Evolutionary conservation across 1,140 invertebrate species (phyloP), one percentile per base, ranked within the genome.

Genomic region (Philotrypesis tridentata): DNA sequence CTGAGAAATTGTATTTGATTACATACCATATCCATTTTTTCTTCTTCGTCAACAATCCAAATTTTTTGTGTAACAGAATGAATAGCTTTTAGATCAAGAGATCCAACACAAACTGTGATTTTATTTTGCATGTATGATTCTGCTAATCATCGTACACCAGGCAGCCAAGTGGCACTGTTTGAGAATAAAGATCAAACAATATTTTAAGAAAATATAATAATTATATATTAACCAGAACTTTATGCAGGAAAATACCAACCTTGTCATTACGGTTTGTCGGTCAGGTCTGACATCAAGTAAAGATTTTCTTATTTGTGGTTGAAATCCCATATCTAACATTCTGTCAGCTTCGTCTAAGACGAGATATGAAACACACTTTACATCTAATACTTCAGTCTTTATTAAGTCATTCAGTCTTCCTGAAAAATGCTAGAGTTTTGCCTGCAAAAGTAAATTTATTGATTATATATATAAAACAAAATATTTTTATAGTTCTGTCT

Each of bases 291-390:
- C 94, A 89, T 96, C 95, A 27, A 96, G 87, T 75, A 98, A 88
- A 71, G 96, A 94, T 84, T 96, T 96, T 48, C 95, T 93, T 76
- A 98, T 98, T 87, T 98, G 96, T 87, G 96, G 96, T 88, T 97
- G 96, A 89, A 97, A 97, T 12, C 96, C 96, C 95, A 97, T 95
- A 85, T 97, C 96, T 75, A 96, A 89, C 96, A 97, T 97, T 70
- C 96, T 93, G 90, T 97, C 96, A 1, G 96, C 97, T 92, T 98
- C 97, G 91, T 98, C 97, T n/a, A 98, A 91, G n/a, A 98, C 96
- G 65, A 99, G 92, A 90, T 97, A 98, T 0, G 97, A 97, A 29
- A 97, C 95, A 27, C 94, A 93, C 23, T 93, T 93, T 0, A 98
- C 92, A 88, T 96, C 94, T 12, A 97, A 93, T 75, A 93, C 87